Base-by-base conservation (phyloP, 2,888 invertebrate species). In the Microplitis manilae region DNA sequence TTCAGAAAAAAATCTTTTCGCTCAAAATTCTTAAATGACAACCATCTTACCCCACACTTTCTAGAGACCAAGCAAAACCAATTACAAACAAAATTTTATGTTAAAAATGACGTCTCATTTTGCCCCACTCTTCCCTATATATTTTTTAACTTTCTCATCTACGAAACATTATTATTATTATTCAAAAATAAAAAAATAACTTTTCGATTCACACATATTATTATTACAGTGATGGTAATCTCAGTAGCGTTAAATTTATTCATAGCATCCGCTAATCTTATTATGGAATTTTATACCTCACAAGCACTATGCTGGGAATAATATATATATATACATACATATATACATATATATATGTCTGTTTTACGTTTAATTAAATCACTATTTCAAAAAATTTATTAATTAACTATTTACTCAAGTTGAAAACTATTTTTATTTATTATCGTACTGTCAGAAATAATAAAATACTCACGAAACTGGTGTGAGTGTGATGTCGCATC, bases 201-300 rank as follows among this genome's bases (percentile, higher is more conserved):
- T 74, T 68, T 74, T 79, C 76, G 75, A 74, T 78, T 82, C 83
- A 82, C 80, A 82, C 80, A 82, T 82, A 81, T 84, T 83, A 84
- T 85, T 81, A 79, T 79, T 80, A 76, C 60, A 79, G 60, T 76
- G 77, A 41, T 80, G 83, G 79, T 84, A 87, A 88, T 87, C 85
- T 86, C 86, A 84, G 77, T 77, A 64, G 82, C 82, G 82, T 81
- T 82, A 88, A 89, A 89, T 89, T 89, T 89, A 89, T 89, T 88
- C 89, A 89, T 88, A 87, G 87, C 85, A 82, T 78, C 83, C 83
- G 85, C 83, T 89, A 89, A 89, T 86, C 85, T 84, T 85, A 87
- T 89, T 89, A 87, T 85, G 84, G 84, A 81, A 84, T 84, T 89
- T 86, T 86, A 85, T 85, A 83, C 83, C 81, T 82, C 84, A 76